Conservation (phyloP, 2,113 vertebrate genomes). For the Hydrochoerus hydrochaeris region DNA sequence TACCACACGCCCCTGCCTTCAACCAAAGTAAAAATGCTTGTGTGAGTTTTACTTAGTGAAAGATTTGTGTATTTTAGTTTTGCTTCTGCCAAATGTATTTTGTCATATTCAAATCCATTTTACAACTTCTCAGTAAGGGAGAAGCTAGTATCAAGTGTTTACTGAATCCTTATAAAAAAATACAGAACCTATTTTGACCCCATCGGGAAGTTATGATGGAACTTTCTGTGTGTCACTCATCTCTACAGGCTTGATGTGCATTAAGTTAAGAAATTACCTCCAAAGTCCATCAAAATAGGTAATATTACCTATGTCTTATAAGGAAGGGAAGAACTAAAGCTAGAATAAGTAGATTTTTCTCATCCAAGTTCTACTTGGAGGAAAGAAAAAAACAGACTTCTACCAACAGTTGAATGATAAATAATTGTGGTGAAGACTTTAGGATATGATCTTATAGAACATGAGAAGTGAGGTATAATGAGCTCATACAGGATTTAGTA, state of each 20-base stretch:
- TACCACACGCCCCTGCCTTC: neutral
- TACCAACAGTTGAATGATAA: neutral
- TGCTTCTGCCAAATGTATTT: neutral
- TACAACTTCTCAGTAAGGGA: neutral
- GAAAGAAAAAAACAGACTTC: neutral
- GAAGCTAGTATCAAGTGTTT: neutral
- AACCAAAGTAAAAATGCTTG: neutral
- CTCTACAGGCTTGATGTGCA: neutral
- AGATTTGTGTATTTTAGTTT: neutral
- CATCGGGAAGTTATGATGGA: neutral
- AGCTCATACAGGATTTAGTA: neutral
- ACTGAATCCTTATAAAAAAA: neutral
- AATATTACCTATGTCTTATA: neutral
- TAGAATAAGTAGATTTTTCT: neutral
- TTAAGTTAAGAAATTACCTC: neutral
- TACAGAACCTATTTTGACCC: neutral
- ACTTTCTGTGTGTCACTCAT: neutral
- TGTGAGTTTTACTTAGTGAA: neutral
- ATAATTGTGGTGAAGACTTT: neutral
- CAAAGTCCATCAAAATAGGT: neutral
- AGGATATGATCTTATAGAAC: neutral
- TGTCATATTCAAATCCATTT: conserved; percentile 13
- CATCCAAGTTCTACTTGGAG: neutral
- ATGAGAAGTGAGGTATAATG: neutral
- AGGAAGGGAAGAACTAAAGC: neutral